Evolutionary conservation across 2,113 vertebrate genomes (phyloP), one percentile per base, ranked within the genome.

Genomic region (Actenoides lindsayi): DNA sequence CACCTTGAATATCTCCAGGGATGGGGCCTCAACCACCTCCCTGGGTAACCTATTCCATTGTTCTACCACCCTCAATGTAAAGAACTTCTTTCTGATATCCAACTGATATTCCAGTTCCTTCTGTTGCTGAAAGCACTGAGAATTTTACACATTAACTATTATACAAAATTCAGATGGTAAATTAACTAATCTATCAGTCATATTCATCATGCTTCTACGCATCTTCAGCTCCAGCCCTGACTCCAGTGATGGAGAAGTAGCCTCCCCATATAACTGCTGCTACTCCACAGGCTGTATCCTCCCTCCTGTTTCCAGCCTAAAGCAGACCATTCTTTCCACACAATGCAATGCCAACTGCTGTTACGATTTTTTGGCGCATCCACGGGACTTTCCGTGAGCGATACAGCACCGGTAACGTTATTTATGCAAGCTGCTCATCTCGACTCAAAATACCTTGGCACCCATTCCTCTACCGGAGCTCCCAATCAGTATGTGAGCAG

Each of bases 371-470:
- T 76, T 94, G 78, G 81, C 94, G 89, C 56, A 64, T 37, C 68
- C 82, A 53, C 51, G 30, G 78, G 71, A 87, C 57, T 90, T 89
- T 93, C 54, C 94, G 87, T 51, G 93, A 75, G 80, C 69, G 54
- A 84, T 84, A 87, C 60, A 48, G 80, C 78, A 95, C 90, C 0
- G 0, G 57, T 54, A 74, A 88, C 16, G 87, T 70, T 96, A 93
- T 95, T 96, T 96, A 93, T 83, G 74, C 88, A 92, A 95, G 93
- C 79, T 95, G 63, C 82, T 71, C 76, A 83, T 78, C 82, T 82
- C 77, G 90, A 93, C 74, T 82, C 74, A 73, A 91, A 87, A 94
- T 87, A 75, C 77, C 12, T 84, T 57, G 94, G 83, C 95, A 81
- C n/a, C 9, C 37, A 56, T 78, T 96, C 83, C 31, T 74, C 48